Base-by-base conservation (phyloP, 2,888 invertebrate genomes). In the Trachelus iudaicus region DNA sequence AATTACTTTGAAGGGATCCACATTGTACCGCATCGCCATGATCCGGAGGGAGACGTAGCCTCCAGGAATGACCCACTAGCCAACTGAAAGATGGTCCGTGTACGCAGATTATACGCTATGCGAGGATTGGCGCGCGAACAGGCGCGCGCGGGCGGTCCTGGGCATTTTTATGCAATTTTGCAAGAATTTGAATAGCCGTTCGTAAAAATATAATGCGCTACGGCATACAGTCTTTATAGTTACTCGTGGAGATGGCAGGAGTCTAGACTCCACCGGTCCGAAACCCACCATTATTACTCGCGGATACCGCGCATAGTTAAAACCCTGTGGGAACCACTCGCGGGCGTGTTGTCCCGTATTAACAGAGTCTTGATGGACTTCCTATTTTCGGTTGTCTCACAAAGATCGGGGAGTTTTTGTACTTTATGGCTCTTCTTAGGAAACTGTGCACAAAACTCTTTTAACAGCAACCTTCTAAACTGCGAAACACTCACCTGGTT, bases 401-500 rank as follows among this genome's bases (percentile, higher is more conserved):
- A 30, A 69, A 15, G 31, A 15, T 15, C 4, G 30, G 71, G 12
- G 12, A 30, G 71, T 30, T 69, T 30, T 69, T 23, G 23, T 4
- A 34, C 35, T 73, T 73, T 56, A 33, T 40, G 40, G 75, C 56
- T 12, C 4, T 56, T 75, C 23, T 33, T 13, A 6, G 56, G 37
- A 30, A 34, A 40, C 23, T 40, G 4, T 23, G 23, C 40, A 15
- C 15, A 23, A 23, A 40, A 40, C 1, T 23, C 6, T 6, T 40
- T 40, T 40, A 40, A 40, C 40, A 6, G 15, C 40, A 40, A 40
- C 40, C 1, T 40, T 30, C 6, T 11, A 69, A n/a, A 69, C 15
- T 56, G 30, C 30, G 3, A 30, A 74, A 71, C 69, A 79, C 86
- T 90, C 92, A 97, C 97, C 97, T 97, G 80, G 96, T 95, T 79